Evolutionary conservation across 1,140 invertebrate genomes (phyloP).

Genomic region (Drosophila willistoni): DNA sequence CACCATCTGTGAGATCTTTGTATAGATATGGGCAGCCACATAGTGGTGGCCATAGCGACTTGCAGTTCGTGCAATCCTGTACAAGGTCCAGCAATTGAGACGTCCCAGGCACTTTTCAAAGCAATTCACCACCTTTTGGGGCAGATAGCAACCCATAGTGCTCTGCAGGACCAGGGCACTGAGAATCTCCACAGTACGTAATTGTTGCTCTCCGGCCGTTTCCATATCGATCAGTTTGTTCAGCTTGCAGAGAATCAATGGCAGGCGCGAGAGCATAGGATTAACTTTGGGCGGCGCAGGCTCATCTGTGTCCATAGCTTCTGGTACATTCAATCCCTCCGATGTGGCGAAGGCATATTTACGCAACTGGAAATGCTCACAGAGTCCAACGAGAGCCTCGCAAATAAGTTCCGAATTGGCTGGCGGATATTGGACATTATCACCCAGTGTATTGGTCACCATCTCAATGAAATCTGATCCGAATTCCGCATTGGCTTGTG

Average conservation of each 20-base stretch:
- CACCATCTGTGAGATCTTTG: conserved; percentile 88
- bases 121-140: conserved; percentile 85
- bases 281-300: conserved; percentile 50
- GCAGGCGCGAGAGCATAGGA: conserved; percentile 67
- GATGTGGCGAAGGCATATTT: conserved; percentile 59
- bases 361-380: conserved; percentile 76
- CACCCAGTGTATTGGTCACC: conserved; percentile 73
- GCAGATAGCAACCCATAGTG: conserved; percentile 85
- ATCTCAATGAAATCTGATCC: conserved; percentile 70
- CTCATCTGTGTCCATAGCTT: conserved; percentile 69
- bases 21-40: conserved; percentile 88
- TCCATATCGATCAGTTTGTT: conserved; percentile 64
- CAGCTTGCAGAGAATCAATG: conserved; percentile 75
- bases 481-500: conserved; percentile 67
- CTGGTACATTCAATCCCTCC: conserved; percentile 22
- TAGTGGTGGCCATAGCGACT: conserved; percentile 91
- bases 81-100: conserved; percentile 92
- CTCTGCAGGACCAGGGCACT: conserved; percentile 89
- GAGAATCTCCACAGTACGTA: conserved; percentile 75
- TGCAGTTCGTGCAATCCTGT: conserved; percentile 93
- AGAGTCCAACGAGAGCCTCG: conserved; percentile 74
- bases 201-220: conserved; percentile 43
- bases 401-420: conserved; percentile 73
- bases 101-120: conserved; percentile 85
- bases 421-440: conserved; percentile 64